Evolutionary conservation across 2,113 vertebrate species (phyloP), one percentile per base, ranked within the genome.

Genomic region (Protobothrops mucrosquamatus): DNA sequence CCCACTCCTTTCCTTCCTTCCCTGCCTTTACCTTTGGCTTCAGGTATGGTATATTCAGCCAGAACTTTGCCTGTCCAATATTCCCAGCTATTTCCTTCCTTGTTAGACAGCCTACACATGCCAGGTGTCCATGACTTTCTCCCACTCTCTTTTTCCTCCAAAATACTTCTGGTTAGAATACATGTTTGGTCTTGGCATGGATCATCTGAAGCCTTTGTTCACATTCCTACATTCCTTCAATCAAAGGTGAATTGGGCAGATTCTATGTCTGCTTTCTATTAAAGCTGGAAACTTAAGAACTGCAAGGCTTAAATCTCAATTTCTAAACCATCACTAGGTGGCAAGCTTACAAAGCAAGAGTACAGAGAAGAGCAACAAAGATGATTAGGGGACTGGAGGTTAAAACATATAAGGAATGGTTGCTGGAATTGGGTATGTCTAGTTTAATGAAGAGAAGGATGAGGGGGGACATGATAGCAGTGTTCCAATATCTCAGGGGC

Each of bases 301-400:
- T 20, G 1, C 12, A 64, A 87, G 26, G 18, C 0, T 0, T 29
- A 6, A 85, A 91, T 15, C 54, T n/a, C 0, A 39, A 10, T 93
- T 4, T 46, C 3, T 87, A 64, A 86, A 90, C 57, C 95, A 48
- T 91, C 97, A 61, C 94, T 93, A 96, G 97, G 93, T 94, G 97
- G 96, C 96, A 95, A 2, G 7, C 93, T 92, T 88, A 51, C 48
- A 51, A 8, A 51, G 48, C 48, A 51, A 51, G 8, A 51, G 8
- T 51, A 51, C 48, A 51, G 48, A 51, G 48, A 51, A 51, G 48
- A 51, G 48, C 48, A 51, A 51, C 48, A 51, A 51, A 51, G 48
- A 51, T 51, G 48, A 51, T 51, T 51, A 51, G 48, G 48, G 48
- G 48, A 51, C 48, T 51, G 48, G 48, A 51, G 8, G 48, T 8